These are phyloP conservation scores for Eidolon dupreanum DNA, from an alignment of 2,797 vertebrate species.

Conservation along the genomic window DNA sequence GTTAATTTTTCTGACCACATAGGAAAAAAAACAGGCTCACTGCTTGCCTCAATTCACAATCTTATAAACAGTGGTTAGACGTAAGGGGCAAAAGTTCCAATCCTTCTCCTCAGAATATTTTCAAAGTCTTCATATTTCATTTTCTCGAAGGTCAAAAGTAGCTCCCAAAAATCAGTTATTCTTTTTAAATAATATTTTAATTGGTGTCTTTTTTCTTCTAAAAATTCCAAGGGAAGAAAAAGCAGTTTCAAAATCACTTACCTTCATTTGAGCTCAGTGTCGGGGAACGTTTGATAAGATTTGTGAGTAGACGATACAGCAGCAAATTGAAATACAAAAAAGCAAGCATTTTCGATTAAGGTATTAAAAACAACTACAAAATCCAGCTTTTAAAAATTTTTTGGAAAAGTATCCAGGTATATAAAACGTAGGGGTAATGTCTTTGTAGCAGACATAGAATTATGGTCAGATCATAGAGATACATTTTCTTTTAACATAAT, in stretches of 20 bases:
- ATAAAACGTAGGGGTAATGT: not conserved
- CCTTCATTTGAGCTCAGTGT: not conserved
- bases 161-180: conserved; percentile 45
- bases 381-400: not conserved
- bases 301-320: not conserved
- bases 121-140: conserved; percentile 56
- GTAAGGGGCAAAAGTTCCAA: conserved; percentile 45
- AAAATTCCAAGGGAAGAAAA: conserved; percentile 52
- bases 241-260: conserved; percentile 59
- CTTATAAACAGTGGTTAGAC: conserved; percentile 55
- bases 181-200: conserved; percentile 46
- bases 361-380: not conserved
- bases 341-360: conserved; percentile 17
- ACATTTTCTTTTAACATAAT: not conserved
- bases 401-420: not conserved
- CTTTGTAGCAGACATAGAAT: not conserved
- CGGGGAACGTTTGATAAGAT: not conserved
- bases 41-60: conserved; percentile 30
- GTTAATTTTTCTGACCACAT: conserved; percentile 23
- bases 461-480: not conserved
- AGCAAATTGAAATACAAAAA: not conserved
- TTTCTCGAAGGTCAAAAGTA: conserved; percentile 36
- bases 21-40: not conserved
- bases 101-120: conserved; percentile 19
- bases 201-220: conserved; percentile 50